Evolutionary conservation across 1,140 invertebrate genomes (phyloP), one percentile per base, ranked within the genome.

Genomic region (Cherax destructor): DNA sequence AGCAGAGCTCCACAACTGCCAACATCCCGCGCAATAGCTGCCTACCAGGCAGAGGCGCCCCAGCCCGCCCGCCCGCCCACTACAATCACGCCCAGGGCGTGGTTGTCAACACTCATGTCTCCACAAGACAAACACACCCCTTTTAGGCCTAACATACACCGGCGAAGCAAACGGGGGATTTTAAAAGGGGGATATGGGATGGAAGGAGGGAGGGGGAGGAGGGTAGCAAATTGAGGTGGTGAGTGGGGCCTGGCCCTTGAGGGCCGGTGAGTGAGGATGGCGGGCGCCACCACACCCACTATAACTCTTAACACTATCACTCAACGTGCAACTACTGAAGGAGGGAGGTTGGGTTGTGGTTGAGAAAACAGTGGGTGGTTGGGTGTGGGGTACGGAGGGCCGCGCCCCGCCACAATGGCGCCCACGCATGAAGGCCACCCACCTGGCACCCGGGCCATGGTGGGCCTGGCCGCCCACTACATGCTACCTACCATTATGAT

Each of bases 361-460:
- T 18, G 16, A 69, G 65, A 69, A 69, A 69, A 69, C 16, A 59
- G 56, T 11, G 9, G 72, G 72, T 21, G 72, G 74, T 61, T 56
- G 52, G 61, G 80, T 49, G 84, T 41, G 56, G 5, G 49, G 85
- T 72, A 74, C 69, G 47, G 74, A 87, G 85, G 85, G 85, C 85
- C 85, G 72, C 69, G 50, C 69, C 69, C 87, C 87, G 87, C 79
- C 87, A 89, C 87, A 89, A 89, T 89, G 87, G 87, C 87, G 87
- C 87, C 87, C 87, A 89, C 87, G 79, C 87, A 83, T 76, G 87
- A 89, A 89, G 87, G 87, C 87, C 87, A 89, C 87, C 87, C 79
- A 89, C 87, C 87, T 89, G 87, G 87, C 87, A 89, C 87, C 87
- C 78, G 61, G 77, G 77, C 86, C 86, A 88, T 80, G 41, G 9